phyloP scores from a whole-genome alignment of 2,113 vertebrate genomes.

The Pedetes capensis region DNA sequence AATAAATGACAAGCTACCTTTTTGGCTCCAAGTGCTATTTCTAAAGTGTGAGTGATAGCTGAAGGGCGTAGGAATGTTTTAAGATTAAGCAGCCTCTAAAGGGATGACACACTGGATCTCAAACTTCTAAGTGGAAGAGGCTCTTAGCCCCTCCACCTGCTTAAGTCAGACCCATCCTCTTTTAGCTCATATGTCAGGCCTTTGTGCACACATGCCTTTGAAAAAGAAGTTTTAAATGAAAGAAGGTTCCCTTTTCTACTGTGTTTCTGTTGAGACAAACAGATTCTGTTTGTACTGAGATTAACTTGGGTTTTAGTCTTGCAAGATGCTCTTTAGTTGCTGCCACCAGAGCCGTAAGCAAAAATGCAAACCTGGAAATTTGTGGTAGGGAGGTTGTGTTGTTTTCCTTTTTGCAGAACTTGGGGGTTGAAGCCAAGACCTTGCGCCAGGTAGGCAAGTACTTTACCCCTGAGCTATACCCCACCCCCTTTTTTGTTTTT shows the following conservation, averaged over 20 bases:
- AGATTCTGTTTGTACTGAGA: background rate
- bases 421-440: too few species aligned
- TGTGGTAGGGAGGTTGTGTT: too few species aligned
- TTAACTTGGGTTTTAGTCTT: background rate
- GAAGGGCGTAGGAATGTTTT: conserved; percentile 3
- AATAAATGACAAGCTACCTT: conserved; percentile 36
- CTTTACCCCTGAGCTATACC: too few species aligned
- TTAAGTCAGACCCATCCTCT: background rate
- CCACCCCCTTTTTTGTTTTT: too few species aligned
- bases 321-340: background rate
- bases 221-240: background rate
- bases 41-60: conserved; percentile 43
- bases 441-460: too few species aligned
- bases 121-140: background rate
- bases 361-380: background rate
- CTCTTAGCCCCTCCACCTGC: background rate
- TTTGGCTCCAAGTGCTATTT: conserved; percentile 48
- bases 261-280: background rate
- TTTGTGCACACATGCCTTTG: background rate
- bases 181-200: background rate
- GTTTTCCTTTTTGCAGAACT: too few species aligned
- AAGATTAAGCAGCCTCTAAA: background rate
- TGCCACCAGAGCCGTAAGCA: background rate
- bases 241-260: background rate
- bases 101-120: background rate